Percentiles rank a stretch among this genome's conserved stretches.
Evolutionary conservation across 2,797 vertebrate genomes (phyloP).

Genomic region (Mormyrus hasselquistii): DNA sequence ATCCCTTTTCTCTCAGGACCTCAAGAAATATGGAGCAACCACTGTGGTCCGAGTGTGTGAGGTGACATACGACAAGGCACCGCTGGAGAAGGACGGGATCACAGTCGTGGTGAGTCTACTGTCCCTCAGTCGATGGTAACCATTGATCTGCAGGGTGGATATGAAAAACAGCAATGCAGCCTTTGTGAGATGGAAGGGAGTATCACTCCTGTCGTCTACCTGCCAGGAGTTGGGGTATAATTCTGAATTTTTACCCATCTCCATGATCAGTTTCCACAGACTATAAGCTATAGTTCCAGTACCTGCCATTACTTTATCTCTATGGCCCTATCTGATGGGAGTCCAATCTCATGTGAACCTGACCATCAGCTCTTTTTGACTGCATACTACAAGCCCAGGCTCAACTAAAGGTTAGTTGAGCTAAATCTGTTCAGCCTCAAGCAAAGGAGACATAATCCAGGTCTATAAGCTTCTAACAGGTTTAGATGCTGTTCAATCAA

Average conservation of each 20-base stretch:
- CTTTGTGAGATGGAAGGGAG: background rate
- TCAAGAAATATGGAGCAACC: conserved; percentile 76
- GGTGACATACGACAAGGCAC: conserved; percentile 76
- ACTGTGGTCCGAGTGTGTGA: conserved; percentile 80
- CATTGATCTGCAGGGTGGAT: background rate
- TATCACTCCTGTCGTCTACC: background rate
- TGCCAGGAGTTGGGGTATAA: background rate
- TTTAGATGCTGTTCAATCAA: too few species aligned
- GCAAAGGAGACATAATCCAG: too few species aligned
- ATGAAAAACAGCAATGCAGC: background rate
- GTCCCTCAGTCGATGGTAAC: background rate
- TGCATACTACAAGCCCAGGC: background rate
- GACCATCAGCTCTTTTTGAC: background rate
- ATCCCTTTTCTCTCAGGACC: conserved; percentile 53
- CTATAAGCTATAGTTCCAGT: background rate
- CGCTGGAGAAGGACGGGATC: conserved; percentile 80
- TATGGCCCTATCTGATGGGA: background rate
- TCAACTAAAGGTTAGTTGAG: background rate
- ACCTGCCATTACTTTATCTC: background rate
- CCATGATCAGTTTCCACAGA: background rate
- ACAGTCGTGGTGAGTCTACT: conserved; percentile 67
- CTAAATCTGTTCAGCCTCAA: too few species aligned
- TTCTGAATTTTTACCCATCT: background rate
- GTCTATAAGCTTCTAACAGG: too few species aligned
- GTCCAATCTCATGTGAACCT: background rate